Conservation (phyloP, 1,140 invertebrate genomes). For the Aradophagus sp. region DNA sequence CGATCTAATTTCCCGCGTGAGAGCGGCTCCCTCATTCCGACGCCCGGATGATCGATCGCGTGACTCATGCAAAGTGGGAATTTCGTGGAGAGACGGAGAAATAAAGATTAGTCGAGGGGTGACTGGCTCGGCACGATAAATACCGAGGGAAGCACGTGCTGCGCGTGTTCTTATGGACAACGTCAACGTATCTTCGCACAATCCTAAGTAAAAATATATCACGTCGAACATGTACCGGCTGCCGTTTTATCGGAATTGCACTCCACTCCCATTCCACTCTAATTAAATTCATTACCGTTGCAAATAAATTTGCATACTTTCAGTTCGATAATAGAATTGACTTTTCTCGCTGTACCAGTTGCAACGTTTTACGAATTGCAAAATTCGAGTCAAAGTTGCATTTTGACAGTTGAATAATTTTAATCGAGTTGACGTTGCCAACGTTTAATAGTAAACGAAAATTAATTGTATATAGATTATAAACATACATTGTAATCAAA, state of each 20-base stretch:
- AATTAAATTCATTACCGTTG: conserved; percentile 6
- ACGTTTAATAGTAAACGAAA: too few species aligned
- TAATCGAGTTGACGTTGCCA: too few species aligned
- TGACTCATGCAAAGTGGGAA: conserved; percentile 54
- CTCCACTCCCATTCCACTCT: conserved; percentile 4
- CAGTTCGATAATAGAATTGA: background rate
- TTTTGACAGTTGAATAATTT: too few species aligned
- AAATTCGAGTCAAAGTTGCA: too few species aligned
- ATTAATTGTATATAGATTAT: too few species aligned
- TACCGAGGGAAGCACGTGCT: conserved; percentile 52
- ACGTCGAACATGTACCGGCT: conserved; percentile 4
- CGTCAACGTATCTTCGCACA: conserved; percentile 24
- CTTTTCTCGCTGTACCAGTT: too few species aligned
- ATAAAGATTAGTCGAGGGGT: conserved; percentile 55
- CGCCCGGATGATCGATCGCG: conserved; percentile 47
- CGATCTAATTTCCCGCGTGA: conserved; percentile 32
- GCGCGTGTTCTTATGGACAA: conserved; percentile 27
- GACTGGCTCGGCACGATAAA: conserved; percentile 47
- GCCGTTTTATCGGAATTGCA: conserved; percentile 17
- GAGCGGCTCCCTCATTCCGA: conserved; percentile 37
- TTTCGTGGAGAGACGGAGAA: conserved; percentile 46
- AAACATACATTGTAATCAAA: too few species aligned
- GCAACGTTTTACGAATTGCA: too few species aligned
- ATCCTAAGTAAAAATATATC: conserved; percentile 29
- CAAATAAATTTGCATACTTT: background rate